phyloP scores from a whole-genome alignment of 2,888 invertebrate species.

The Aphodius sticticus region DNA sequence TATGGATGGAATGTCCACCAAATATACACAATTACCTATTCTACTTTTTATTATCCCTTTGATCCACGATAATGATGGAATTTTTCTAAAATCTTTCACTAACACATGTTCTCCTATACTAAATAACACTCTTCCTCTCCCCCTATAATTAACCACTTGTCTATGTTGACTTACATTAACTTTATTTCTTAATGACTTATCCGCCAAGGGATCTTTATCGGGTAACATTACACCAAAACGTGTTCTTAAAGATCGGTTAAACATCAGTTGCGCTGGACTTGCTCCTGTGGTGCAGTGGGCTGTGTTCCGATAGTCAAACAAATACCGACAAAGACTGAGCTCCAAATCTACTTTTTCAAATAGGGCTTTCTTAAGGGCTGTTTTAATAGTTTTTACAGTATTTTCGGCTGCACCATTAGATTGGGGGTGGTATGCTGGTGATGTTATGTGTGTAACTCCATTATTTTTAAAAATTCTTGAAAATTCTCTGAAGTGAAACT shows the following conservation, averaged over 20 bases:
- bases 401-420: conserved; percentile 6
- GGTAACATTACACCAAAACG: too few relatives aligned
- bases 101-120: neutral
- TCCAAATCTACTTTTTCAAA: neutral
- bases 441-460: neutral
- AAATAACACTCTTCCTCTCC: neutral
- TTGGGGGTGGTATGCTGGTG: neutral
- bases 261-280: too few relatives aligned
- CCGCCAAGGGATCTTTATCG: too few relatives aligned
- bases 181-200: neutral
- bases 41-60: neutral
- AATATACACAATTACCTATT: neutral
- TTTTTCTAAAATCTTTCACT: neutral
- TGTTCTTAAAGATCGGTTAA: too few relatives aligned
- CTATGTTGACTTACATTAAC: neutral
- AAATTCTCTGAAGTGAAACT: neutral
- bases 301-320: conserved; percentile 10
- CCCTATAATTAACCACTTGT: neutral
- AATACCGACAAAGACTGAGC: neutral
- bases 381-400: conserved; percentile 13
- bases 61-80: neutral
- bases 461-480: neutral
- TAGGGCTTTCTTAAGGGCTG: conserved; percentile 6
- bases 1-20: neutral
- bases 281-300: conserved; percentile 6